A percentile compares a stretch with the other conserved stretches of the same genome.
These are phyloP conservation scores for Grallaria varia DNA, from an alignment of 2,113 vertebrate species.

Conservation along the genomic window DNA sequence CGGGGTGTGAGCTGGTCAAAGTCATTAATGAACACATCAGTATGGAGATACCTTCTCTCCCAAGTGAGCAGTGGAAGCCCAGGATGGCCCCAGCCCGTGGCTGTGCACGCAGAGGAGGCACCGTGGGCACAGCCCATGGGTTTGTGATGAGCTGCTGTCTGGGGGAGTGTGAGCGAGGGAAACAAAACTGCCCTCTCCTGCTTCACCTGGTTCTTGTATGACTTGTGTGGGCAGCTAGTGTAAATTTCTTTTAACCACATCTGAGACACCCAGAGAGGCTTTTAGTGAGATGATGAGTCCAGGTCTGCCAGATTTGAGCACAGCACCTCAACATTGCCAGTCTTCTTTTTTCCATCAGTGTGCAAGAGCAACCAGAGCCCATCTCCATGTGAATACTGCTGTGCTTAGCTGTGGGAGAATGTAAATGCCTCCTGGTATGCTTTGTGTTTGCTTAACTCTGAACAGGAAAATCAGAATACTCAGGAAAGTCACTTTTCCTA, in stretches of 20 bases:
- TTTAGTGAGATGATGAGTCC: neutral
- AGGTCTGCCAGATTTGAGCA: neutral
- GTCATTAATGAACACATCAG: neutral
- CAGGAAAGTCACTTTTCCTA: neutral
- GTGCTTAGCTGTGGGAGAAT: neutral
- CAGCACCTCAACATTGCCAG: neutral
- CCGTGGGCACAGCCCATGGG: fast-evolving
- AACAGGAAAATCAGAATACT: neutral
- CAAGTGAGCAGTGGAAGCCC: neutral
- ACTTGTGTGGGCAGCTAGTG: neutral
- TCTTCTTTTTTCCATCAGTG: neutral
- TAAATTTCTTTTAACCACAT: neutral
- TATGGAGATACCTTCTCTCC: fast-evolving
- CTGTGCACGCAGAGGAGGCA: neutral
- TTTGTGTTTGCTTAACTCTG: neutral
- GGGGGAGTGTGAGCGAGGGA: fast-evolving
- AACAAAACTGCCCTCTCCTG: neutral
- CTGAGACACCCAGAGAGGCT: neutral
- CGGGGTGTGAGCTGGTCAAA: neutral
- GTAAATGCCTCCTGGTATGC: neutral
- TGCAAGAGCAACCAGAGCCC: neutral
- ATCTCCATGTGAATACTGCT: neutral
- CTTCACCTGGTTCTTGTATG: neutral
- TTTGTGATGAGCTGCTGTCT: neutral
- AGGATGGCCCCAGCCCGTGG: fast-evolving